Evolutionary conservation across 1,140 invertebrate genomes (phyloP).

Genomic region (Sweltsa coloradensis): DNA sequence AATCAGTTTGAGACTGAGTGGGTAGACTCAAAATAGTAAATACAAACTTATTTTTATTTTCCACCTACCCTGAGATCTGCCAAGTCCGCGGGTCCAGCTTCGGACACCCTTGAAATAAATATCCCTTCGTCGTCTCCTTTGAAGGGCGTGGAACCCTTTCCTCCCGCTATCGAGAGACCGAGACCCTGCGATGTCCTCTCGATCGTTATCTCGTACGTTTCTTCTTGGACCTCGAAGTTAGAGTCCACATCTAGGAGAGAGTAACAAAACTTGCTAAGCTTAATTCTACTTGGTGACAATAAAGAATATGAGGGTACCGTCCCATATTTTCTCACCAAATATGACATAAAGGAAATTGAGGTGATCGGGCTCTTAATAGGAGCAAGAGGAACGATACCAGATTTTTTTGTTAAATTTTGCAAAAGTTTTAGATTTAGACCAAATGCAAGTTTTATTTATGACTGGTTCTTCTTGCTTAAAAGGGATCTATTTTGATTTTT

Average conservation of each 20-base stretch:
- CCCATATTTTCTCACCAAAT: background rate
- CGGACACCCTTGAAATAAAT: slow-evolving; percentile 81
- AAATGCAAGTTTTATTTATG: no score
- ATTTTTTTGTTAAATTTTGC: no score
- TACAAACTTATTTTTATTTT: background rate
- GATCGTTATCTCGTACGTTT: slow-evolving; percentile 72
- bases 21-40: no score
- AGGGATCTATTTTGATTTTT: no score
- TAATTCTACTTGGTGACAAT: no score
- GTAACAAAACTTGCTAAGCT: no score
- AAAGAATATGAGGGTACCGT: background rate
- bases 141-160: slow-evolving; percentile 87
- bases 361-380: no score
- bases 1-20: slow-evolving; percentile 2
- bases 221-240: slow-evolving; percentile 47
- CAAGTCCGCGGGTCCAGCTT: slow-evolving; percentile 71
- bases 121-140: slow-evolving; percentile 89
- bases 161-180: slow-evolving; percentile 84
- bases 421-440: background rate
- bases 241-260: slow-evolving; percentile 37
- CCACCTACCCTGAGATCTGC: slow-evolving; percentile 61
- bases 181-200: slow-evolving; percentile 68
- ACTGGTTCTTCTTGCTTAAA: no score
- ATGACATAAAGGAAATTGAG: no score
- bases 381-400: no score